A percentile compares a stretch with the other conserved stretches of the same genome.
These are phyloP conservation scores for Athene noctua DNA, from an alignment of 2,113 vertebrate species.

Conservation along the genomic window DNA sequence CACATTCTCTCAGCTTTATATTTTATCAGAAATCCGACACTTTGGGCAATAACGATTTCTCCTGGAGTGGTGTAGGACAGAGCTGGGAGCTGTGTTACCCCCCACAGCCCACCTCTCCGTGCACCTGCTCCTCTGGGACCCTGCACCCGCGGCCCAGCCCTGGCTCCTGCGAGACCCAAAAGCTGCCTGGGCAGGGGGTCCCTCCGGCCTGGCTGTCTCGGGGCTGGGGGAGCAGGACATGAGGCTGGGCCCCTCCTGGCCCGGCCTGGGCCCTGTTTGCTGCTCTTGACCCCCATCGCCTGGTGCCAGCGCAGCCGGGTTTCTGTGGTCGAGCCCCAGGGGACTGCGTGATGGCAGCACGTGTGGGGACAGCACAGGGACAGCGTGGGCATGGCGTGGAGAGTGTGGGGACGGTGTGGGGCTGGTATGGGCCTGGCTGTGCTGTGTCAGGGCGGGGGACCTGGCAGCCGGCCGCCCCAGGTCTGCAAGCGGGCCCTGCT, in stretches of 20 bases:
- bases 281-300: neutral
- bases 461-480: fast-evolving
- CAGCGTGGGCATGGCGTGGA: neutral
- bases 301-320: neutral
- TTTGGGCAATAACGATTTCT: neutral
- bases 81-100: neutral
- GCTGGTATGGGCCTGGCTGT: neutral
- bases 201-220: neutral
- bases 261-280: neutral
- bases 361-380: neutral
- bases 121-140: neutral
- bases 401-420: neutral
- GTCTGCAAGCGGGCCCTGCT: neutral
- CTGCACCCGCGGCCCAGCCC: fast-evolving
- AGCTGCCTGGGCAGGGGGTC: neutral
- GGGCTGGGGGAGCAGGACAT: fast-evolving
- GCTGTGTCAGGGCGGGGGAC: neutral
- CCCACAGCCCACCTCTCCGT: neutral
- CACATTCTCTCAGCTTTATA: neutral
- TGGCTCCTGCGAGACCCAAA: neutral
- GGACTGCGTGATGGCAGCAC: too few species aligned
- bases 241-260: neutral
- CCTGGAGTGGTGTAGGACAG: neutral
- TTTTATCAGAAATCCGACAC: neutral
- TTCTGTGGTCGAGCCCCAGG: neutral